Evolutionary conservation across 2,888 invertebrate species (phyloP).

Genomic region (Ischnura elegans): DNA sequence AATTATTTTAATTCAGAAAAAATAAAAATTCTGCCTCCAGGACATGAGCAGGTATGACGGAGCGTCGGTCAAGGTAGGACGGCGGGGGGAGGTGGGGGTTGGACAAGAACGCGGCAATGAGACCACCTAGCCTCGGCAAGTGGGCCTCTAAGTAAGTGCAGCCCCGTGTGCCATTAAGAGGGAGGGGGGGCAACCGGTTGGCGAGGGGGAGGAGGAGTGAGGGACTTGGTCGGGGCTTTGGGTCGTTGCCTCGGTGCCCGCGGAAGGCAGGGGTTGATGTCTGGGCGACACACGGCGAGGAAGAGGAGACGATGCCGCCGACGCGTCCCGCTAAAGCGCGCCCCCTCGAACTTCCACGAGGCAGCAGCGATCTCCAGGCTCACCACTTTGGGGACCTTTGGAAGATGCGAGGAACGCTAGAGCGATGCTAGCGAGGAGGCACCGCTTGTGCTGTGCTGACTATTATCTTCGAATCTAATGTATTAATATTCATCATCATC

Average conservation of each 20-base stretch:
- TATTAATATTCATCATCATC: too few species aligned
- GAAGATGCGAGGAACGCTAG: too few species aligned
- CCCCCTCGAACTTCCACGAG: too few species aligned
- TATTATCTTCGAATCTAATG: too few species aligned
- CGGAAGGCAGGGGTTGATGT: neutral
- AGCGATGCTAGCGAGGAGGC: too few species aligned
- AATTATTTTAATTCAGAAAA: too few species aligned
- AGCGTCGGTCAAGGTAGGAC: neutral
- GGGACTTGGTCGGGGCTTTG: neutral
- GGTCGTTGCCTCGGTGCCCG: slow-evolving; percentile 29
- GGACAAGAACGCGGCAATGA: neutral
- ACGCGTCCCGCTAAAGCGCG: neutral
- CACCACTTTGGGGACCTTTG: too few species aligned
- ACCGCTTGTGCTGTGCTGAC: too few species aligned
- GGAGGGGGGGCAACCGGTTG: neutral
- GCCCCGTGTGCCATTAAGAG: neutral
- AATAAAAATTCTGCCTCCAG: too few species aligned
- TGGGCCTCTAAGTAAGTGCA: neutral
- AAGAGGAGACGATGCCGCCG: neutral
- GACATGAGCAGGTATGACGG: neutral
- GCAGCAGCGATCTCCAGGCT: too few species aligned
- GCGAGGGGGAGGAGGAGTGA: neutral
- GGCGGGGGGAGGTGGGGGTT: neutral
- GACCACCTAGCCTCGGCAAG: neutral
- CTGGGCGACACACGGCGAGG: neutral